phyloP scores from a whole-genome alignment of 2,888 invertebrate species.

The Escarpia spicata region DNA sequence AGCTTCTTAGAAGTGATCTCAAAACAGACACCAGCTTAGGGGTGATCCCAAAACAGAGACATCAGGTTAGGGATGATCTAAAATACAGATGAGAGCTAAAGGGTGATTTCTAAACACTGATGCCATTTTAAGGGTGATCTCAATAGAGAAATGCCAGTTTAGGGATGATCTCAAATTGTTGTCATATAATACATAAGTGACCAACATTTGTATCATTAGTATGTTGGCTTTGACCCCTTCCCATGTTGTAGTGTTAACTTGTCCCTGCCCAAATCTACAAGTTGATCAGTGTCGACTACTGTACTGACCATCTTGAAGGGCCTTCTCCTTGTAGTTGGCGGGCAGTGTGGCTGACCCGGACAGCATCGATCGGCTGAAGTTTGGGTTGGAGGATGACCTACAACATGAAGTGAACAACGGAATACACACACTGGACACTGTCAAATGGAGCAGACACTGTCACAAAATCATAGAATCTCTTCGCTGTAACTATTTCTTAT shows the following conservation, averaged over 20 bases:
- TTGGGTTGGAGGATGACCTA: slow-evolving; percentile 57
- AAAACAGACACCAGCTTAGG: too few relatives aligned
- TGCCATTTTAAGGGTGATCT: too few relatives aligned
- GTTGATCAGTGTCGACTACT: background rate
- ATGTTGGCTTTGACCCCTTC: background rate
- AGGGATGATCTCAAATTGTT: too few relatives aligned
- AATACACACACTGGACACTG: background rate
- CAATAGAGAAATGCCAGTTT: too few relatives aligned
- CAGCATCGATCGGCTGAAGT: slow-evolving; percentile 47
- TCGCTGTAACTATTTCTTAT: too few relatives aligned
- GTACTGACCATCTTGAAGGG: background rate
- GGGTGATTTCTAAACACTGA: too few relatives aligned
- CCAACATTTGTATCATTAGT: too few relatives aligned
- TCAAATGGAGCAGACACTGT: background rate
- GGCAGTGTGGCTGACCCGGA: slow-evolving; percentile 34
- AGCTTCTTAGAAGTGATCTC: too few relatives aligned
- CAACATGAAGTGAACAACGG: background rate
- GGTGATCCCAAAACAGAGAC: too few relatives aligned
- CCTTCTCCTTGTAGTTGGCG: slow-evolving; percentile 32
- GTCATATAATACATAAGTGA: too few relatives aligned
- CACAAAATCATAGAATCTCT: background rate
- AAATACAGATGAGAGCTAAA: too few relatives aligned
- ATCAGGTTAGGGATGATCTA: too few relatives aligned
- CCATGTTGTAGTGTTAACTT: background rate
- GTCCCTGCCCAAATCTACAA: background rate